phyloP scores from a whole-genome alignment of 2,113 vertebrate genomes.

The Lampris incognitus region DNA sequence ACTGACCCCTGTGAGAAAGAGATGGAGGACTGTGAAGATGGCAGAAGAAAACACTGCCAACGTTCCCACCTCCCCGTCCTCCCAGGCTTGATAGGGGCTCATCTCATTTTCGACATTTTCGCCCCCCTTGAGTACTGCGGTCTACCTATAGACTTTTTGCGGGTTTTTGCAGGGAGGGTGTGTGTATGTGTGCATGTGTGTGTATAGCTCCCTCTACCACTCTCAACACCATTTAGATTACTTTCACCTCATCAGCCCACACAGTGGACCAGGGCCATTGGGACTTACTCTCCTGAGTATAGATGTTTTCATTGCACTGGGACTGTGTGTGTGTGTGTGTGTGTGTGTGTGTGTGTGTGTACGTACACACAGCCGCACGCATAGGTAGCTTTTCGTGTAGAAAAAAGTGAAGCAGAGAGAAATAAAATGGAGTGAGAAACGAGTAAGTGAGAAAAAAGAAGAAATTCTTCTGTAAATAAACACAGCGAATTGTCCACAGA shows the following conservation, averaged over 20 bases:
- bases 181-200: constrained; percentile 17
- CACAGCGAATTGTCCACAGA: not conserved
- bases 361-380: not conserved
- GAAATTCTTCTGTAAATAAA: not conserved
- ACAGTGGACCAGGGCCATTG: constrained; percentile 52
- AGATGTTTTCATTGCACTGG: constrained; percentile 59
- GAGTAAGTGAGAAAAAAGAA: constrained; percentile 18
- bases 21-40: constrained; percentile 42
- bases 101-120: constrained; percentile 68
- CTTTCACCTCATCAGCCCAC: constrained; percentile 78
- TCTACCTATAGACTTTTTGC: not conserved
- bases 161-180: not conserved
- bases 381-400: not conserved
- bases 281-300: constrained; percentile 58
- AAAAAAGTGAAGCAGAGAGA: constrained; percentile 14
- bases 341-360: constrained; percentile 25
- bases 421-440: constrained; percentile 24
- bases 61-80: constrained; percentile 5
- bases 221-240: constrained; percentile 74
- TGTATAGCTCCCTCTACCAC: constrained; percentile 23
- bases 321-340: constrained; percentile 25
- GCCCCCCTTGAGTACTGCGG: constrained; percentile 42
- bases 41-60: too few relatives aligned
- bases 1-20: constrained; percentile 58
- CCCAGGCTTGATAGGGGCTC: constrained; percentile 47